Evolutionary conservation across 2,888 invertebrate genomes (phyloP).

Genomic region (Maniola hyperantus): DNA sequence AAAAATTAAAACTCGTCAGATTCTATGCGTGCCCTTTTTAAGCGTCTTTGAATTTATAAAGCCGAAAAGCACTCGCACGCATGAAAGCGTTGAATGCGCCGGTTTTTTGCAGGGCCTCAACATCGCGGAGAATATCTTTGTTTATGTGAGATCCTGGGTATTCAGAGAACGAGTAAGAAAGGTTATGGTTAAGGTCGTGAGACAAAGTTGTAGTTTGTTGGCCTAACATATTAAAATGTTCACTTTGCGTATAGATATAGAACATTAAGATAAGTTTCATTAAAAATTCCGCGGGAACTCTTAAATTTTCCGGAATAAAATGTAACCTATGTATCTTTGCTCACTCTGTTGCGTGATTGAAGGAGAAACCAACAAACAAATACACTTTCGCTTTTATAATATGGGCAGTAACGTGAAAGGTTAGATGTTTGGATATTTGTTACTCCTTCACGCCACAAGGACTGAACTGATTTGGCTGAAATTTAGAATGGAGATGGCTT

Average conservation of each 20-base stretch:
- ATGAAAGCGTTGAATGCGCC: conserved; percentile 15
- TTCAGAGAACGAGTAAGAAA: neutral
- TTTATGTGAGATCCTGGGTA: neutral
- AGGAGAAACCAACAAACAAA: no score
- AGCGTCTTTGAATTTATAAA: neutral
- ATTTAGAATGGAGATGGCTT: no score
- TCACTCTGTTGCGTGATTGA: no score
- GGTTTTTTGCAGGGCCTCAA: conserved; percentile 6
- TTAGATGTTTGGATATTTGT: no score
- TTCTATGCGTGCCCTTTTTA: conserved; percentile 11
- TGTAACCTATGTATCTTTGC: no score
- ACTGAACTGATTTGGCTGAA: no score
- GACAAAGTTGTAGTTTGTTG: neutral
- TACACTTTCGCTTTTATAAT: no score
- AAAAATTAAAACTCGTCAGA: conserved; percentile 7
- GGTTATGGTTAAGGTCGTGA: neutral
- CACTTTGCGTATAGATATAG: neutral
- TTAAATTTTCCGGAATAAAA: no score
- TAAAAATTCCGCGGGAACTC: no score
- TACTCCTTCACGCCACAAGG: no score
- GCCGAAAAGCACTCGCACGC: conserved; percentile 3
- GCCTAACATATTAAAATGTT: neutral
- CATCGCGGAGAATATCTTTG: neutral
- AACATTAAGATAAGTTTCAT: no score
- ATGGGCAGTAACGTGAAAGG: neutral